These are phyloP conservation scores for Balanococcus diminutus DNA, from an alignment of 2,888 invertebrate species.

Conservation along the genomic window DNA sequence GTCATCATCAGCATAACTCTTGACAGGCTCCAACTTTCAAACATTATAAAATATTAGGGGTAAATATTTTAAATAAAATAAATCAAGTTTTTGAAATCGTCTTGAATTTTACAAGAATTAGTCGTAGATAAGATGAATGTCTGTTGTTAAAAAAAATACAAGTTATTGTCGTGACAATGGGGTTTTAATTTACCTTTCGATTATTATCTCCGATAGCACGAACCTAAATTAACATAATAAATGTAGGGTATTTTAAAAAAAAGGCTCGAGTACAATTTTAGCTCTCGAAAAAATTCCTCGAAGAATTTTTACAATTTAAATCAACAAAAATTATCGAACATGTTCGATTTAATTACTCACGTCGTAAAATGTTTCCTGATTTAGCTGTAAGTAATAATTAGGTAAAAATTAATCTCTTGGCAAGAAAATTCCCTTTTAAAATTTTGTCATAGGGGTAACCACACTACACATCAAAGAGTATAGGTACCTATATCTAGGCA, in stretches of 20 bases:
- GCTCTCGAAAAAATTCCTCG: background rate
- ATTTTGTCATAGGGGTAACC: too few relatives aligned
- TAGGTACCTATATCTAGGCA: too few relatives aligned
- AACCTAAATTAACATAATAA: constrained; percentile 15
- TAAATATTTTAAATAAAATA: background rate
- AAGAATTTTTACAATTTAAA: background rate
- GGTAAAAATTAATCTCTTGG: background rate
- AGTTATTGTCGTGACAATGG: background rate
- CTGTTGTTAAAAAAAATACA: background rate
- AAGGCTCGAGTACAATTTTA: background rate
- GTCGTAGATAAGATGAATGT: background rate
- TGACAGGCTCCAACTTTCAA: too few relatives aligned
- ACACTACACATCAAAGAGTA: too few relatives aligned
- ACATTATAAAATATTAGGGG: background rate
- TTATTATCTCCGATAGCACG: background rate
- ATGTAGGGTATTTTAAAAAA: background rate
- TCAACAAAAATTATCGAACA: background rate
- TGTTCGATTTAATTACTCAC: background rate
- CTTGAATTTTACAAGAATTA: too few relatives aligned
- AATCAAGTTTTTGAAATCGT: too few relatives aligned
- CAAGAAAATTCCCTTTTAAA: background rate
- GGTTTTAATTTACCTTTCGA: background rate
- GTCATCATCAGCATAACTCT: background rate
- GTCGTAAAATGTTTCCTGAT: background rate
- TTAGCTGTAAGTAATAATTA: background rate